Evolutionary conservation across 2,797 vertebrate genomes (phyloP), one percentile per base, ranked within the genome.

Genomic region (Poecile montanus): DNA sequence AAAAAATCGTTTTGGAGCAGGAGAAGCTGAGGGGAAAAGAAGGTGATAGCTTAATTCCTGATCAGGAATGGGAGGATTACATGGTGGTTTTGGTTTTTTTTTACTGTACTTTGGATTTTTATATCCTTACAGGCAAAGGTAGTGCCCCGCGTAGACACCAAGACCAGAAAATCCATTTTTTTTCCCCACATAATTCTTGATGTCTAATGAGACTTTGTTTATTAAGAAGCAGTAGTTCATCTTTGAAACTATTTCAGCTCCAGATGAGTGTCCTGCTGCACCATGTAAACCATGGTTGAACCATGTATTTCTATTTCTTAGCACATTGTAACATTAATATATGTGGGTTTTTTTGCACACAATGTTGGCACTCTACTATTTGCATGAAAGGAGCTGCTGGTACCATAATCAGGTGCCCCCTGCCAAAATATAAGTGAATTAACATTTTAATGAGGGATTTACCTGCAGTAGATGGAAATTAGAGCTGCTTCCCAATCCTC

Each of bases 401-500:
- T 72, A 47, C 34, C 73, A 22, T 17, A 34, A 61, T 83, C 54
- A 34, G 25, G 34, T 88, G 22, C 65, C 71, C 85, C 44, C 27
- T 42, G n/a, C 36, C 79, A 47, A 89, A 71, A 56, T 90, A 74
- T 70, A 85, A 83, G 38, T 63, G 50, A 66, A 90, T 95, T 87
- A 79, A 42, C 53, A 67, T 47, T 96, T 84, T 92, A 94, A 70
- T 47, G 48, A 78, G 23, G 34, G 68, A 44, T 88, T 95, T 54
- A 62, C 34, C 79, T 85, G 77, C 40, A 66, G 50, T 67, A 68
- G 38, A 12, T 95, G 86, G 21, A 89, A 96, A 91, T 91, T 71
- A 91, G 54, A 75, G 56, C 38, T 26, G 63, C 56, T 94, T 76
- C 11, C 51, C 89, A 94, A 89, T 96, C 87, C 77, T 82, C 7